Base-by-base conservation (phyloP, 2,113 vertebrate genomes). In the Poeciliopsis occidentalis region DNA sequence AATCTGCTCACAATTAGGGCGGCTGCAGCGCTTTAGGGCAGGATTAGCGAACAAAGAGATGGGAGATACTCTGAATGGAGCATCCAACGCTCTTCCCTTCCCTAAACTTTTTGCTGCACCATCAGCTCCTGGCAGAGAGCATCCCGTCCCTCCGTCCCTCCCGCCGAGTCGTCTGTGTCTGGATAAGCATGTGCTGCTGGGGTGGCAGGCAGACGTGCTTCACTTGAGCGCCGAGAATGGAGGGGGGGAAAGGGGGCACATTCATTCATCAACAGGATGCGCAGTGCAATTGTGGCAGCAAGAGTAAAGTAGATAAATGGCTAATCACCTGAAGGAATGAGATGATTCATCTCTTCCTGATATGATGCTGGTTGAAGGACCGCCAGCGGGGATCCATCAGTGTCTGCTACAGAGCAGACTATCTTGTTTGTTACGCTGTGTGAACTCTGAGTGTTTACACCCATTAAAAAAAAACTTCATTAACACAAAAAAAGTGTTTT, bases 1-100 rank as follows among this genome's bases (percentile, higher is more conserved):
- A 79, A 76, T 79, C 62, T 39, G 62, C 82, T 86, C 87, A 84
- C 87, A 87, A 26, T 64, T 75, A 85, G 72, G 85, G 61, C 84
- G 71, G 82, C 75, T 54, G 12, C 2, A 61, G 37, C 0, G 85
- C 92, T 85, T 75, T 79, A 34, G 89, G 91, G 80, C 81, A 90
- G 87, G 89, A 90, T 90, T 91, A 92, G 63, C 24, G 66, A 84
- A 91, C 85, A 93, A 92, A 92, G 88, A 85, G 87, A 93, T 84
- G 78, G 80, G 60, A 85, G 86, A 79, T 87, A 86, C 88, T 89
- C 60, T 72, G 75, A 83, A 64, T 69, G 90, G 78, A 70, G 83
- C 75, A 54, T 11, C 64, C 54, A 51, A 12, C 66, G 77, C 77
- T 75, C 76, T 32, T 31, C 68, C 64, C 69, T 6, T 61, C 51